Evolutionary conservation across 2,797 vertebrate species (phyloP).

Genomic region (Paratrypauchen microcephalus): DNA sequence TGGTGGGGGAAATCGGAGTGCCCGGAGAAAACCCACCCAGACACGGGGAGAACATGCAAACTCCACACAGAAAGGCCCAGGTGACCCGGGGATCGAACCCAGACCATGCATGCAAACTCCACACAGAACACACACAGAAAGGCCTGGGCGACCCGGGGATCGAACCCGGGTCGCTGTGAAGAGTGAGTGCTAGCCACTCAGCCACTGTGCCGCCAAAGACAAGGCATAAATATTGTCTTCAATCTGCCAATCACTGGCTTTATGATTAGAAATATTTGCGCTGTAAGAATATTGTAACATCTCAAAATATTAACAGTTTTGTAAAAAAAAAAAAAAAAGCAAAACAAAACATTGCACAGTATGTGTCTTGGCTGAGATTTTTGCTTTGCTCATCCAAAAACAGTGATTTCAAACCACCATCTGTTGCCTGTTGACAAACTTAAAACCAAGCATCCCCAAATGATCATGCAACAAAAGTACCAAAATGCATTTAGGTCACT

Average conservation of each 20-base stretch:
- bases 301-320: slow-evolving; percentile 1
- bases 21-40: too few species aligned
- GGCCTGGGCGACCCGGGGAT: too few species aligned
- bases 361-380: slow-evolving; percentile 35
- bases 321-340: slow-evolving; percentile 22
- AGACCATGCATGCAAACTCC: too few species aligned
- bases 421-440: slow-evolving; percentile 39
- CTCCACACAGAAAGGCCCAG: too few species aligned
- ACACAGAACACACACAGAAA: too few species aligned
- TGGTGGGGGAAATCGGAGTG: too few species aligned
- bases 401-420: slow-evolving; percentile 44
- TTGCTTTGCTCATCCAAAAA: slow-evolving; percentile 29
- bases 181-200: too few species aligned
- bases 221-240: too few species aligned
- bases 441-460: neutral
- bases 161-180: too few species aligned
- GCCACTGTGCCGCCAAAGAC: too few species aligned
- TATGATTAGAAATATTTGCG: neutral
- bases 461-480: neutral
- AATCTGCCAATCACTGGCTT: neutral
- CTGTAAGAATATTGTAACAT: neutral
- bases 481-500: slow-evolving; percentile 29
- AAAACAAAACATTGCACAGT: slow-evolving; percentile 5
- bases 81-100: too few species aligned
- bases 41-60: too few species aligned